Conservation (phyloP, 2,888 invertebrate species). For the Colostygia pectinataria region DNA sequence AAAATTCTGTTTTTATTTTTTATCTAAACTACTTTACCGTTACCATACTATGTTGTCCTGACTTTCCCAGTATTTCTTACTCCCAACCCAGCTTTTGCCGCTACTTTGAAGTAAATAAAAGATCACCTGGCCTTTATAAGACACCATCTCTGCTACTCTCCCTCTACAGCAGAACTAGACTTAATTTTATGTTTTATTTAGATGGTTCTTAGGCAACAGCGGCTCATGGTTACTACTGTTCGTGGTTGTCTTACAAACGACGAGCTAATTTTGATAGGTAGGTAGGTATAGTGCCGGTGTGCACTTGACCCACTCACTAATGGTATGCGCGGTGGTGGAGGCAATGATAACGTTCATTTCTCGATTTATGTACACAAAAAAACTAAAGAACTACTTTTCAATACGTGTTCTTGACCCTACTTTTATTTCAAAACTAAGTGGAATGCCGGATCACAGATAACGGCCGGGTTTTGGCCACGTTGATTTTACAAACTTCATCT, state of each 20-base stretch:
- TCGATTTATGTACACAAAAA: neutral
- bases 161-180: neutral
- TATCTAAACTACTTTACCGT: no score
- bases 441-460: neutral
- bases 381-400: neutral
- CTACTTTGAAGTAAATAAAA: no score
- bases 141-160: no score
- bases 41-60: no score
- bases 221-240: slow-evolving; percentile 37
- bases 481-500: no score
- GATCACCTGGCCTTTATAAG: no score
- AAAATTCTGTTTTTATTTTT: no score
- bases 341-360: slow-evolving; percentile 21
- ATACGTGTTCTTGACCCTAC: no score
- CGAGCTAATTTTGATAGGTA: slow-evolving; percentile 38
- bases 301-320: slow-evolving; percentile 40
- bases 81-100: no score
- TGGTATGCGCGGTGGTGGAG: slow-evolving; percentile 23
- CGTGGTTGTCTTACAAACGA: slow-evolving; percentile 39
- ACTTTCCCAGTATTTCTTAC: no score
- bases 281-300: slow-evolving; percentile 24
- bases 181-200: slow-evolving; percentile 34
- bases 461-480: no score
- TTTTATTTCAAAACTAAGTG: no score
- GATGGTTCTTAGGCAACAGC: slow-evolving; percentile 35